phyloP scores from a whole-genome alignment of 2,797 vertebrate genomes.

The Liasis olivaceus region DNA sequence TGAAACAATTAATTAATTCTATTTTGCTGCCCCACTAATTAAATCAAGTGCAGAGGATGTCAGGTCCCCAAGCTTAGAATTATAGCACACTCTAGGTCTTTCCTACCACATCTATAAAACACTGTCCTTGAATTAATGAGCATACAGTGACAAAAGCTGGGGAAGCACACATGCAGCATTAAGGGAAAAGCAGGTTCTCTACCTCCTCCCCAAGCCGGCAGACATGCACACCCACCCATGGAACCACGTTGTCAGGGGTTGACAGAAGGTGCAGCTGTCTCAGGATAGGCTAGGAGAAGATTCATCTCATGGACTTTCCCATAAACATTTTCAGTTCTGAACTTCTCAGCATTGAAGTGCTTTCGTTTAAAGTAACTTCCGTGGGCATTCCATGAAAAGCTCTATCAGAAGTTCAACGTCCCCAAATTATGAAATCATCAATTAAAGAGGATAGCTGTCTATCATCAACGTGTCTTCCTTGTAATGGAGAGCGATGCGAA shows the following conservation, averaged over 20 bases:
- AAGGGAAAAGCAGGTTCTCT: not conserved
- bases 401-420: not conserved
- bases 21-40: conserved; percentile 1
- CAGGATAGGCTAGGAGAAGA: not conserved
- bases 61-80: not conserved
- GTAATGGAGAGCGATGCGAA: no score
- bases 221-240: not conserved
- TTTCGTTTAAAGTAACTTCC: not conserved
- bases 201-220: no score
- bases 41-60: conserved; percentile 26
- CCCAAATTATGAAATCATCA: no score
- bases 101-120: not conserved
- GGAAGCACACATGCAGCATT: no score
- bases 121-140: not conserved
- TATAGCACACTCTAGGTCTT: not conserved
- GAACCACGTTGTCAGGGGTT: not conserved
- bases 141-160: not conserved
- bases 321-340: not conserved
- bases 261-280: not conserved
- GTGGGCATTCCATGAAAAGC: not conserved
- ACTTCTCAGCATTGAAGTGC: not conserved
- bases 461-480: not conserved
- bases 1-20: conserved; percentile 19
- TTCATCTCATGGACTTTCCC: not conserved
- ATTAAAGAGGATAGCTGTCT: not conserved